Evolutionary conservation across 2,797 vertebrate species (phyloP).

Genomic region (Chiroxiphia lanceolata): DNA sequence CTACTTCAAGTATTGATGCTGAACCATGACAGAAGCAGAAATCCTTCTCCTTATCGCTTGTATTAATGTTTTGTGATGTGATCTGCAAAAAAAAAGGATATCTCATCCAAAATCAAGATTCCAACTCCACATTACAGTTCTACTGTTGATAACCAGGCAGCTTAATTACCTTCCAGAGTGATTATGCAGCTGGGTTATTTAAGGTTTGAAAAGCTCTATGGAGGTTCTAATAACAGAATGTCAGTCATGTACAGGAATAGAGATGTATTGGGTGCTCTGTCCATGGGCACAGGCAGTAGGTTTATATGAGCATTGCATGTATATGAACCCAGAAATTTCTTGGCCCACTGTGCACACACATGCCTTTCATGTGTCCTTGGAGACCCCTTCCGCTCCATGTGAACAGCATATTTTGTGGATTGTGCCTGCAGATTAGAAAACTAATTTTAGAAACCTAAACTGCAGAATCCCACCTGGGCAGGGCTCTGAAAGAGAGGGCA

Average conservation of each 20-base stretch:
- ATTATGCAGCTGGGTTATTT: conserved; percentile 57
- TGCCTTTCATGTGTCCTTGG: not conserved
- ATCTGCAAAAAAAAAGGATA: not conserved
- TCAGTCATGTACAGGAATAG: not conserved
- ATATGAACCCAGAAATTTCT: not conserved
- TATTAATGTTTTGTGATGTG: not conserved
- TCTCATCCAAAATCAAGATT: conserved; percentile 44
- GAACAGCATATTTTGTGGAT: not conserved
- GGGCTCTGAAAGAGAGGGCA: not conserved
- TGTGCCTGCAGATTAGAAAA: not conserved
- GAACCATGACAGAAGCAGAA: not conserved
- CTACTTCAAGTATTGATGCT: not conserved
- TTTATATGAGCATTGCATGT: not conserved
- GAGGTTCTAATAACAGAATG: conserved; percentile 45
- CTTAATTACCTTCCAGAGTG: conserved; percentile 57
- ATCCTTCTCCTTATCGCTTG: not conserved
- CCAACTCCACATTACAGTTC: conserved; percentile 18
- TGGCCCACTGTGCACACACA: not conserved
- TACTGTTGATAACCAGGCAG: conserved; percentile 6
- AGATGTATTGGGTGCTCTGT: not conserved
- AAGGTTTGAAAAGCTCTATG: conserved; percentile 60
- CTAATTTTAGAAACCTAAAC: not conserved
- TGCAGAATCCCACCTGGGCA: not conserved
- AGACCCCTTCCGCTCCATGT: not conserved
- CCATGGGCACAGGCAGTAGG: fast-evolving